Percentiles rank a stretch among this genome's conserved stretches.
Evolutionary conservation across 2,113 vertebrate species (phyloP).

Genomic region (Oncorhynchus gorbuscha): DNA sequence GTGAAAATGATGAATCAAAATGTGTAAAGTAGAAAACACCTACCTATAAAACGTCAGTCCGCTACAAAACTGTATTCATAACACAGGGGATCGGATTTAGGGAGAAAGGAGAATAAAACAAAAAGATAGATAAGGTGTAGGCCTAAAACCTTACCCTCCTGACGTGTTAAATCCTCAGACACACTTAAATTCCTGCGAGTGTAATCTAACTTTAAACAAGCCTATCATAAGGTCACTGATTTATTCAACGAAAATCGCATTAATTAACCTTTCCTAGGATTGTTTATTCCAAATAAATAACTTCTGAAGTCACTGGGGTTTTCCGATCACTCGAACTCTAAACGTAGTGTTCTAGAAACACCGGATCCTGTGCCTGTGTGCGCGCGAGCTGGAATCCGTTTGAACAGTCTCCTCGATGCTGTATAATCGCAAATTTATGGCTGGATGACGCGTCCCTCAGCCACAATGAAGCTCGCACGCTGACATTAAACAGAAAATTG

Average conservation of each 20-base stretch:
- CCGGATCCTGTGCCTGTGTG: constrained; percentile 49
- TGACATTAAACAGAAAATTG: constrained; percentile 84
- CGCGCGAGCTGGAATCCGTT: constrained; percentile 49
- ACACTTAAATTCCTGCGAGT: not conserved
- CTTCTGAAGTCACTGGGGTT: constrained; percentile 45
- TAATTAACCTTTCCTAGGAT: constrained; percentile 17
- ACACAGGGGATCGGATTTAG: constrained; percentile 35
- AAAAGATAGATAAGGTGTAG: constrained; percentile 1
- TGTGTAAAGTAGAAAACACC: constrained; percentile 50
- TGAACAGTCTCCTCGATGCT: constrained; percentile 69
- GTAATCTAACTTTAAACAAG: not conserved
- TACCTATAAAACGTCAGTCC: constrained; percentile 60
- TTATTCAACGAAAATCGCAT: no score
- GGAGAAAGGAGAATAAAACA: constrained; percentile 26
- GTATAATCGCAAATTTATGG: constrained; percentile 79
- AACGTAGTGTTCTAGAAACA: constrained; percentile 25
- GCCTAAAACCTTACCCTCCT: not conserved
- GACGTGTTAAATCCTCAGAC: constrained; percentile 32
- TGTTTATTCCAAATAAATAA: constrained; percentile 7
- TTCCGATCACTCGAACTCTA: constrained; percentile 24
- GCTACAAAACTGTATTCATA: constrained; percentile 28
- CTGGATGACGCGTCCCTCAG: constrained; percentile 75
- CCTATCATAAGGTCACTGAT: no score
- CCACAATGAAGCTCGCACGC: constrained; percentile 76
- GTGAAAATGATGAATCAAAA: constrained; percentile 30